Base-by-base conservation (phyloP, 2,888 invertebrate genomes). In the Spodoptera picta region DNA sequence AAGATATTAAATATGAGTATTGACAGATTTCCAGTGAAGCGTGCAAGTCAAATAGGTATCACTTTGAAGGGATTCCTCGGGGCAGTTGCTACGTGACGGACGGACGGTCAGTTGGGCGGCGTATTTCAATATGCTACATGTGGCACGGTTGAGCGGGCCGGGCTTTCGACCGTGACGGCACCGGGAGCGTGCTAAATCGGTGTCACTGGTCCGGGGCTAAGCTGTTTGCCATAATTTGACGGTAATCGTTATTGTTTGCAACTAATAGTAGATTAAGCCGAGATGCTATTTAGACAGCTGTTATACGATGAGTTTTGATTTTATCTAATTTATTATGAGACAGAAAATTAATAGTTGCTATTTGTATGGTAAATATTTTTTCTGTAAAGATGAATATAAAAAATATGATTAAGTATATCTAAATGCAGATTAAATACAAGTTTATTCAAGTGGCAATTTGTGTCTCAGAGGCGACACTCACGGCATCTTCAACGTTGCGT, bases 71-170 rank as follows among this genome's bases (percentile, higher is more conserved):
- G 87, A 86, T 87, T 87, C 89, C 90, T 86, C 69, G 77, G 85
- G 88, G 90, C 86, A 84, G 88, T 89, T 82, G 83, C 84, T 84
- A 87, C 82, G 88, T 87, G 87, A 87, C 87, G 88, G 83, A 80
- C 87, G 88, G 87, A 84, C 88, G 88, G 88, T 80, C 89, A 87
- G 82, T 82, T 87, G 85, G 85, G 83, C 86, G 89, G 77, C 84
- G 83, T 89, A 89, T 92, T 93, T 92, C 93, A 94, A 94, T 94
- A 94, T 92, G 90, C 85, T 81, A 85, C 90, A 89, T 87, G 85
- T 83, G 83, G 65, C 79, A 87, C 88, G 86, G 83, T 76, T 83
- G 87, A 88, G 73, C 77, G 89, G 69, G 57, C 69, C 23, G 81
- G 69, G 80, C 87, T 75, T 68, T 86, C 86, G 87, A 89, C 86